A percentile compares a stretch with the other conserved stretches of the same genome.
Conservation (phyloP, 2,113 vertebrate genomes). For the Neotragus moschatus region DNA sequence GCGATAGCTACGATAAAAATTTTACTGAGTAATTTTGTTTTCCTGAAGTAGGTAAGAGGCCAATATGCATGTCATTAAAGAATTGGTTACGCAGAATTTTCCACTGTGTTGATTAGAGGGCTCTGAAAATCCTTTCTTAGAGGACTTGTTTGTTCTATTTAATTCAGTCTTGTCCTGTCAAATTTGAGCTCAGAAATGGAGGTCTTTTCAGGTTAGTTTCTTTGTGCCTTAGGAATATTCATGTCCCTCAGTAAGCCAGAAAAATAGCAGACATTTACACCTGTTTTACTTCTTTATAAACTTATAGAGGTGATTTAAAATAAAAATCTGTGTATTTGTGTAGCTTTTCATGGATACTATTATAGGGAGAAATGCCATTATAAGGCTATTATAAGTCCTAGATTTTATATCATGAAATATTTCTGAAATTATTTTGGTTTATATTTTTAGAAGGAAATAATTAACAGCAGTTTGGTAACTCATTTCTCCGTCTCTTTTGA, state of each 20-base stretch:
- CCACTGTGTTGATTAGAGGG: rapidly evolving
- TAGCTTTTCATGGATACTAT: background rate
- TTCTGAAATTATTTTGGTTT: background rate
- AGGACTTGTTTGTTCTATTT: background rate
- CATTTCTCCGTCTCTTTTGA: background rate
- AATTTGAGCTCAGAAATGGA: background rate
- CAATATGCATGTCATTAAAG: background rate
- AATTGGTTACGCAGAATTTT: background rate
- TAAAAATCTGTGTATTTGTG: background rate
- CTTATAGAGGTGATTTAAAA: background rate
- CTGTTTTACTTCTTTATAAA: background rate
- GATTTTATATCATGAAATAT: background rate
- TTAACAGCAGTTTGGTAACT: background rate
- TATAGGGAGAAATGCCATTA: background rate
- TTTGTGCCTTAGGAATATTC: background rate
- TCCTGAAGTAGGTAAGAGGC: background rate
- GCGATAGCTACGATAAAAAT: background rate
- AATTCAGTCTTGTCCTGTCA: background rate
- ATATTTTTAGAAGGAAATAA: background rate
- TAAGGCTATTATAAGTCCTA: background rate
- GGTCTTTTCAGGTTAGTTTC: background rate
- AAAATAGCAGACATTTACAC: background rate
- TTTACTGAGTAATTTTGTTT: background rate
- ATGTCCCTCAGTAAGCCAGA: background rate
- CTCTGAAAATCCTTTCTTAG: background rate